Evolutionary conservation across 2,113 vertebrate species (phyloP), one percentile per base, ranked within the genome.

Genomic region (Aphyosemion australe): DNA sequence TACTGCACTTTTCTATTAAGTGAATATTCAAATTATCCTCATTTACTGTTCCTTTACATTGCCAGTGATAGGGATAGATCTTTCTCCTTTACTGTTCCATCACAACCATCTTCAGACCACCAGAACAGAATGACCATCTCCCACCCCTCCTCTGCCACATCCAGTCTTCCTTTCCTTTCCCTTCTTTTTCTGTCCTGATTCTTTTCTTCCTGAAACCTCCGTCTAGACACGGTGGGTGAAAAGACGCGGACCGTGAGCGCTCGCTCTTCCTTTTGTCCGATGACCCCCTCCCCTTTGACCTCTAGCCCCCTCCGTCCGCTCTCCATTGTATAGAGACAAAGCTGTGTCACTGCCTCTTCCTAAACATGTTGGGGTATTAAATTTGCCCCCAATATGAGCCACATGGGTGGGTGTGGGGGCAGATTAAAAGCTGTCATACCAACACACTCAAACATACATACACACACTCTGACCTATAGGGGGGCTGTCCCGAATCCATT

Each of bases 321-420:
- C 41, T 69, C 82, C 79, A 91, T 93, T 94, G 92, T 93, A 65
- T 51, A 18, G 50, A 58, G 87, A 93, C 91, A 94, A 93, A 92
- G 64, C 65, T n/a, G 82, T 90, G 90, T 87, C 90, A 91, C 81
- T 78, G 85, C 62, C 67, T 90, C 90, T 93, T 94, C 93, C 93
- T 92, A 93, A 93, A 94, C 89, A 92, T 93, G 92, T 92, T 82
- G 85, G 86, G 84, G 83, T 80, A 88, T 88, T 87, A 88, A 87
- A 88, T 88, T 87, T 56, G 72, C 61, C 78, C 81, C 87, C 84
- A 79, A 72, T 83, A 84, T 69, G 74, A 88, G 76, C 82, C 18
- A 31, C 76, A 52, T 82, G 88, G 84, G 79, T 56, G 51, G 8
- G 60, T 7, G 10, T 39, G 18, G 65, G 68, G 43, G 16, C 20